Conservation (phyloP, 2,113 vertebrate species). For the Furnarius figulus region DNA sequence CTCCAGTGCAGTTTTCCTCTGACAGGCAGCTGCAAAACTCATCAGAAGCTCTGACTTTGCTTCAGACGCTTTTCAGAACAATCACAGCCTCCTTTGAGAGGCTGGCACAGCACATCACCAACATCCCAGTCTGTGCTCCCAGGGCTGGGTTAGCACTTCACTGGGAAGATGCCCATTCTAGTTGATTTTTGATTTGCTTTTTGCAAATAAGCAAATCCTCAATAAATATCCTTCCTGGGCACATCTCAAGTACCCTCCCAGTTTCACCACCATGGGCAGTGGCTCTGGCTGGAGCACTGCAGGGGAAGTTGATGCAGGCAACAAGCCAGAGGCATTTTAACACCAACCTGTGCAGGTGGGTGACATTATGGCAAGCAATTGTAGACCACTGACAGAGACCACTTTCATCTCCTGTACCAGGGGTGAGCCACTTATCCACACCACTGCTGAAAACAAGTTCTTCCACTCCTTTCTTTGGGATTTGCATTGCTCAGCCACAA, state of each 20-base stretch:
- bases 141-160: neutral
- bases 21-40: neutral
- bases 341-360: neutral
- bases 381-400: neutral
- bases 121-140: neutral
- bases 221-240: neutral
- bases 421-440: neutral
- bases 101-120: neutral
- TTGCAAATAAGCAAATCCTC: neutral
- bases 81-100: neutral
- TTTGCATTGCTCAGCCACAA: neutral
- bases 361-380: neutral
- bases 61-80: rapidly evolving
- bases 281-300: neutral
- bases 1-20: neutral
- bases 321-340: neutral
- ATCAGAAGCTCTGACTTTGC: neutral
- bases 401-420: neutral
- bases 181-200: neutral
- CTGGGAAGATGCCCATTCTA: neutral
- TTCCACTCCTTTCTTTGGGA: neutral
- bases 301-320: neutral
- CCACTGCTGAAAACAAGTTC: neutral
- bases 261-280: neutral
- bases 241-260: neutral